These are phyloP conservation scores for Oreotrochilus melanogaster DNA, from an alignment of 2,113 vertebrate genomes.

Conservation along the genomic window DNA sequence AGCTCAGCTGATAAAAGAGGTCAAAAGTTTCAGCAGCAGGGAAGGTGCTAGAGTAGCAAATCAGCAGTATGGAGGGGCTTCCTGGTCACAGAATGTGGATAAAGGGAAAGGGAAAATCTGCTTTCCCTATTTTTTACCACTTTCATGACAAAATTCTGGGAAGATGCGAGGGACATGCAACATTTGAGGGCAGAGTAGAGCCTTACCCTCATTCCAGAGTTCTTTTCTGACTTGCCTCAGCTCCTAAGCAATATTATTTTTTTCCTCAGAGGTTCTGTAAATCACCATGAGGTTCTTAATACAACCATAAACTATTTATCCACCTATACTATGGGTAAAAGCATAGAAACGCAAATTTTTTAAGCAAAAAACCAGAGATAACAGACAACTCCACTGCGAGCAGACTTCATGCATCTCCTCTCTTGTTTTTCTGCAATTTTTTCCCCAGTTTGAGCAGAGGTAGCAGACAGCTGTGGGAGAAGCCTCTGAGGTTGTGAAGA, in stretches of 20 bases:
- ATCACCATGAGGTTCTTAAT: not conserved
- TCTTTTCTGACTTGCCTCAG: not conserved
- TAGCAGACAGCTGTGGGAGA: not conserved
- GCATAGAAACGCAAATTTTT: accelerated
- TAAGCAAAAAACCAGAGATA: not conserved
- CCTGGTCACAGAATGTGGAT: not conserved
- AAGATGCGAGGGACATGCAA: not conserved
- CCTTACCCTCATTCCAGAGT: not conserved
- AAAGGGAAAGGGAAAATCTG: not conserved
- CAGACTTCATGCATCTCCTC: not conserved
- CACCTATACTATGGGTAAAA: not conserved
- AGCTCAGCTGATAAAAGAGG: not conserved
- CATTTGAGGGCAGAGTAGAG: not conserved
- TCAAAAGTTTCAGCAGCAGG: not conserved
- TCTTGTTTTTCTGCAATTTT: not conserved
- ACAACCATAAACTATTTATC: not conserved
- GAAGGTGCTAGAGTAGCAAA: not conserved
- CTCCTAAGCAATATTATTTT: not conserved
- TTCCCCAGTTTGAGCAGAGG: not conserved
- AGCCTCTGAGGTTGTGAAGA: not conserved
- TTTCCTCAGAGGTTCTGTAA: not conserved
- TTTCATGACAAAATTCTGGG: not conserved
- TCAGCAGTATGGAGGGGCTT: not conserved
- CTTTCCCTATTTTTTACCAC: not conserved
- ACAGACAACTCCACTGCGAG: not conserved